Conservation (phyloP, 2,797 vertebrate species). For the Falco cherrug region DNA sequence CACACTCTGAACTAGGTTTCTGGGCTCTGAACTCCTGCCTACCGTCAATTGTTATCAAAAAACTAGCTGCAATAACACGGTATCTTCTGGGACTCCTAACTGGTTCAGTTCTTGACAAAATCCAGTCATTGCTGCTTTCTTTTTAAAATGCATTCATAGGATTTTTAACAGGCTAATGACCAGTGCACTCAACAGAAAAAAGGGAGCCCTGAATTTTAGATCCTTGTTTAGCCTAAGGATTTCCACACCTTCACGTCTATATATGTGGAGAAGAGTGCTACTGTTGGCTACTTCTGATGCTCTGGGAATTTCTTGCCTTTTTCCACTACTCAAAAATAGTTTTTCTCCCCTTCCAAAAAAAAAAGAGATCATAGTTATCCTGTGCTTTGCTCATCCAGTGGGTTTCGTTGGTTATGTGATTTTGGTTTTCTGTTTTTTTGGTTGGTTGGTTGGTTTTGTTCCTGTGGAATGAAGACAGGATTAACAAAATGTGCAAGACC, state of each 20-base stretch:
- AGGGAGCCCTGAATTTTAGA: not conserved
- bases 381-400: not conserved
- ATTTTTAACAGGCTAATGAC: not conserved
- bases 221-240: not conserved
- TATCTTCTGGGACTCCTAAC: fast-evolving
- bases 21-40: not conserved
- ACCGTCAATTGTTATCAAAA: not conserved
- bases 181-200: not conserved
- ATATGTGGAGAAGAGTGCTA: not conserved
- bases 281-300: not conserved
- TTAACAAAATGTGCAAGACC: not conserved
- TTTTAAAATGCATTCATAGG: not conserved
- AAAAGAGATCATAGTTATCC: not conserved
- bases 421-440: not conserved
- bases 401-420: not conserved
- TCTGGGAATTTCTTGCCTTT: not conserved
- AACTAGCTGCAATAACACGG: not conserved
- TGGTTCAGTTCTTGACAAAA: not conserved
- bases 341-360: not conserved
- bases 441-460: not conserved
- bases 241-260: not conserved
- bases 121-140: not conserved
- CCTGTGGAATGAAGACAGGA: not conserved
- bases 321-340: not conserved
- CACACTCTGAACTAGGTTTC: not conserved